phyloP scores from a whole-genome alignment of 30 jellyfish, hydroid and myxozoan genomes.

The Aurelia sp. region DNA sequence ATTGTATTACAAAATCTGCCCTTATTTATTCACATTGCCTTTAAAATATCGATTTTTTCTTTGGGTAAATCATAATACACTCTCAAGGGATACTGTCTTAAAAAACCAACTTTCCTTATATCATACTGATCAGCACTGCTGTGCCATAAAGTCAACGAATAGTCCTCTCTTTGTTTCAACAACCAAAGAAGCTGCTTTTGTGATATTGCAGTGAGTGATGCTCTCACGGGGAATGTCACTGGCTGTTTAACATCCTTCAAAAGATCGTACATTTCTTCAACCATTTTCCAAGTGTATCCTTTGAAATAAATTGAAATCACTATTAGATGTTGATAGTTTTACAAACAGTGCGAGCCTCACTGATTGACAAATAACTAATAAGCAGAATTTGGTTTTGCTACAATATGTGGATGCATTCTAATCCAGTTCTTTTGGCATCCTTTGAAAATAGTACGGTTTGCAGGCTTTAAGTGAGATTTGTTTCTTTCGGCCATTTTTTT shows the following conservation, averaged over 20 bases:
- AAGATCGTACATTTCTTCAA: constrained; percentile 60
- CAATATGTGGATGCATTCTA: too few relatives aligned
- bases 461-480: too few relatives aligned
- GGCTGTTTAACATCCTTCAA: constrained; percentile 38
- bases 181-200: constrained; percentile 83
- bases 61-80: constrained; percentile 90
- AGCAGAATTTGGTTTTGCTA: too few relatives aligned
- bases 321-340: too few relatives aligned
- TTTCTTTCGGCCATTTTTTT: too few relatives aligned
- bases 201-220: constrained; percentile 80
- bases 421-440: too few relatives aligned
- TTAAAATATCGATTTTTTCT: background rate
- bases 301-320: too few relatives aligned
- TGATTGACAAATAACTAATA: too few relatives aligned
- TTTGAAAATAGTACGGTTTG: too few relatives aligned
- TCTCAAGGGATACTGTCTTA: constrained; percentile 55
- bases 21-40: too few relatives aligned
- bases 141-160: constrained; percentile 91
- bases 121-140: constrained; percentile 72
- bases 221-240: constrained; percentile 95
- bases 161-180: constrained; percentile 38
- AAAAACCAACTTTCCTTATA: constrained; percentile 46
- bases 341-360: too few relatives aligned
- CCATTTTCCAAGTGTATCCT: constrained; percentile 94
- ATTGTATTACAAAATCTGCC: too few relatives aligned